phyloP scores from a whole-genome alignment of 2,113 vertebrate genomes.

The Neomonachus schauinslandi region DNA sequence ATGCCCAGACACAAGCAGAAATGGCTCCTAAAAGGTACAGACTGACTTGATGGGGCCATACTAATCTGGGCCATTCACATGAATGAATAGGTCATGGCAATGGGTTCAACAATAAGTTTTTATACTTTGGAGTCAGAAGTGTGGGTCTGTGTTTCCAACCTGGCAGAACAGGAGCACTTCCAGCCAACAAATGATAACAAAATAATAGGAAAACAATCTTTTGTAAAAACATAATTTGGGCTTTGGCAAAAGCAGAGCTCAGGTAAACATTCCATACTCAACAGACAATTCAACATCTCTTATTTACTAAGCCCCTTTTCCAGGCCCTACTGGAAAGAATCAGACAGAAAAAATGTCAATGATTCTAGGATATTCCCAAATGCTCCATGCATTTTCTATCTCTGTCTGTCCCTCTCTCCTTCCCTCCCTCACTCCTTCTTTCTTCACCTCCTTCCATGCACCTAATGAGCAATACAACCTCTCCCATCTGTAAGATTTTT shows the following conservation, averaged over 20 bases:
- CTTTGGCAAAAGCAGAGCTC: conserved; percentile 11
- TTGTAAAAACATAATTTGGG: conserved; percentile 16
- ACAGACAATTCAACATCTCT: neutral
- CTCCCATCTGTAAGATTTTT: neutral
- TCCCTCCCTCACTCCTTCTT: fast-evolving
- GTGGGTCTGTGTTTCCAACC: conserved; percentile 5
- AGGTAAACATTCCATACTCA: neutral
- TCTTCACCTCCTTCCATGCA: neutral
- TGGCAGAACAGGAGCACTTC: neutral
- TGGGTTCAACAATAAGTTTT: neutral
- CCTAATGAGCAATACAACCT: neutral
- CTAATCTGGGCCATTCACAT: neutral
- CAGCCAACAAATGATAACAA: neutral
- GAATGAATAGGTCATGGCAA: neutral
- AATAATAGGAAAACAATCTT: conserved; percentile 18
- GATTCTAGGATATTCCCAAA: neutral
- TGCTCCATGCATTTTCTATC: neutral
- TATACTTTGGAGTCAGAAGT: neutral
- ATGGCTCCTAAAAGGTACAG: conserved; percentile 12
- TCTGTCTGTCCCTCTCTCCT: neutral
- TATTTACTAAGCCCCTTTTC: neutral
- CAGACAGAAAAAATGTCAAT: neutral
- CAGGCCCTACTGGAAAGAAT: neutral
- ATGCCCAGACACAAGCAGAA: conserved; percentile 42
- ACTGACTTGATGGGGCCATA: neutral